Percentiles rank a stretch among this genome's conserved stretches.
phyloP scores from a whole-genome alignment of 2,888 invertebrate genomes.

The Pyrocoelia pectoralis region DNA sequence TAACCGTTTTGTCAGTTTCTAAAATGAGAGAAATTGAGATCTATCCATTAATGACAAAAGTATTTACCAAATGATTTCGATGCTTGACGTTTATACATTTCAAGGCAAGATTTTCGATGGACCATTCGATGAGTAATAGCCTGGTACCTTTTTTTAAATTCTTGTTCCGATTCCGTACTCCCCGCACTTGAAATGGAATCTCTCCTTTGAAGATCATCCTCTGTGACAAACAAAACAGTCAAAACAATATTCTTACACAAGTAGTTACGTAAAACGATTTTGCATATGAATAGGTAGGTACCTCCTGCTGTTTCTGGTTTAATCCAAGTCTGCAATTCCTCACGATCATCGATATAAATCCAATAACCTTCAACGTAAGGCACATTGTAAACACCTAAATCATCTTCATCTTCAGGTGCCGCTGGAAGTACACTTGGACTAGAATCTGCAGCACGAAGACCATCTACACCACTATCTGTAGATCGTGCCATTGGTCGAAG shows the following conservation, averaged over 20 bases:
- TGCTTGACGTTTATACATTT: constrained; percentile 86
- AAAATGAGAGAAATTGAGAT: constrained; percentile 34
- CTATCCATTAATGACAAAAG: background rate
- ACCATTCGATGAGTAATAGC: constrained; percentile 89
- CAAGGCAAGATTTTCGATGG: constrained; percentile 87
- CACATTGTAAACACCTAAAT: constrained; percentile 78
- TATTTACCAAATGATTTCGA: constrained; percentile 84
- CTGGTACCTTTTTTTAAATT: constrained; percentile 85
- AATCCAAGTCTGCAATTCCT: constrained; percentile 72
- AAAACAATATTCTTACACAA: constrained; percentile 8
- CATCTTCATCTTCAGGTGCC: constrained; percentile 67
- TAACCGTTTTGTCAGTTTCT: constrained; percentile 91
- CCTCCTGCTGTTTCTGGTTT: constrained; percentile 57
- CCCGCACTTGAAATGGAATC: constrained; percentile 62
- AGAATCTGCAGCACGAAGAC: constrained; percentile 70
- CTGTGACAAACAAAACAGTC: constrained; percentile 36
- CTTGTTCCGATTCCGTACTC: constrained; percentile 83
- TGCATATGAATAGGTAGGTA: constrained; percentile 15
- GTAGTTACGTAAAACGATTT: too few relatives aligned
- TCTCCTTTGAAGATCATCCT: constrained; percentile 61
- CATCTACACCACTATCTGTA: constrained; percentile 76
- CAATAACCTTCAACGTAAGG: constrained; percentile 77
- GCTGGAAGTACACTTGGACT: constrained; percentile 68
- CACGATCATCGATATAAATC: constrained; percentile 79
- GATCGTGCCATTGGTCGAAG: constrained; percentile 71